These are phyloP conservation scores for Paedocypris micromegethes DNA, from an alignment of 2,797 vertebrate genomes.

Conservation along the genomic window DNA sequence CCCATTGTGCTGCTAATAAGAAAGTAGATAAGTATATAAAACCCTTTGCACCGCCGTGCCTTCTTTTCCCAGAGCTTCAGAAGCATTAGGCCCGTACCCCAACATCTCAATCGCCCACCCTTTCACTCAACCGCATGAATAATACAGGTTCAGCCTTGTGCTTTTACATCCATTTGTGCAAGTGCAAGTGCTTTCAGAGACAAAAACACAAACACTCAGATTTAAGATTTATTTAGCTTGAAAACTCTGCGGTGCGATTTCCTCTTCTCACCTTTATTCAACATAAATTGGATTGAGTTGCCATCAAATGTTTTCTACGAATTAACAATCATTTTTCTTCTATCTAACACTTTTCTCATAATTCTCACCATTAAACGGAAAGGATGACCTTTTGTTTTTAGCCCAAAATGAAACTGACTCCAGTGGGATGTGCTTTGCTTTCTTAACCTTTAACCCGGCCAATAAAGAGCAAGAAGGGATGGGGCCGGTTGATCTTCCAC, in stretches of 20 bases:
- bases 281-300: no score
- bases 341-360: no score
- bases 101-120: constrained; percentile 21
- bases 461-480: constrained; percentile 53
- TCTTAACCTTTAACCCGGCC: constrained; percentile 58
- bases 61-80: constrained; percentile 28
- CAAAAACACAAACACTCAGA: no score
- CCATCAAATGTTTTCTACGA: no score
- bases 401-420: constrained; percentile 28
- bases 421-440: constrained; percentile 56
- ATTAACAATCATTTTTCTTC: no score
- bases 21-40: constrained; percentile 48
- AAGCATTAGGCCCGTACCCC: constrained; percentile 12
- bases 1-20: constrained; percentile 43
- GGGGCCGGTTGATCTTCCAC: constrained; percentile 51
- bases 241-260: no score
- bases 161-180: constrained; percentile 23
- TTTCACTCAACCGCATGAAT: constrained; percentile 22
- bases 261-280: no score
- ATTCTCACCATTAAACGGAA: no score
- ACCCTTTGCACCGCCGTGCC: neutral
- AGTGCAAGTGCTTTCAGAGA: no score
- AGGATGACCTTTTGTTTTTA: neutral
- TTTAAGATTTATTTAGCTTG: no score
- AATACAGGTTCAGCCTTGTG: constrained; percentile 30